phyloP scores from a whole-genome alignment of 2,113 vertebrate genomes.

The Clarias macrocephalus region DNA sequence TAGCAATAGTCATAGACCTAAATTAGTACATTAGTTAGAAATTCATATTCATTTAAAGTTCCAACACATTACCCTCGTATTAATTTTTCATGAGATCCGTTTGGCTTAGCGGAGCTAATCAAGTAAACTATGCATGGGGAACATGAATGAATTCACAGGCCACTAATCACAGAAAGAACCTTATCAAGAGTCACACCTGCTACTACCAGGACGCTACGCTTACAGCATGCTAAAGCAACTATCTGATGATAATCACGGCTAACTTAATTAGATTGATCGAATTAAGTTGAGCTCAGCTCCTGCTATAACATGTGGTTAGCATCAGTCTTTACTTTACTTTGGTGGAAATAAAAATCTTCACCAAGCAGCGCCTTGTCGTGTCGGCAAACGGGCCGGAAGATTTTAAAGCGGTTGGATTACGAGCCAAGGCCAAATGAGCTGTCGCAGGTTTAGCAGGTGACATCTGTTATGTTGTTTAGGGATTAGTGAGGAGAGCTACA shows the following conservation, averaged over 20 bases:
- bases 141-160: neutral
- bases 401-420: constrained; percentile 62
- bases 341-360: constrained; percentile 50
- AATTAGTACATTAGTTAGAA: neutral
- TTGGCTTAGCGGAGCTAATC: neutral
- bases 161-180: neutral
- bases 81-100: neutral
- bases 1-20: no score
- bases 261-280: constrained; percentile 49
- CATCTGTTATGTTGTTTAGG: constrained; percentile 66
- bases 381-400: constrained; percentile 50
- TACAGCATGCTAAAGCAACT: constrained; percentile 32
- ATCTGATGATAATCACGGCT: constrained; percentile 43
- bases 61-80: neutral
- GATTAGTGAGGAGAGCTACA: constrained; percentile 69
- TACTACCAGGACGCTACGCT: neutral
- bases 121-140: neutral
- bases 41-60: neutral
- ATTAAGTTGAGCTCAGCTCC: neutral
- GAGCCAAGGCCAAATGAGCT: constrained; percentile 48
- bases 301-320: constrained; percentile 31
- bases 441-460: constrained; percentile 65
- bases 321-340: constrained; percentile 40
- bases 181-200: constrained; percentile 17
- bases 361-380: constrained; percentile 38